phyloP scores from a whole-genome alignment of 2,113 vertebrate species.

The Anas platyrhynchos region DNA sequence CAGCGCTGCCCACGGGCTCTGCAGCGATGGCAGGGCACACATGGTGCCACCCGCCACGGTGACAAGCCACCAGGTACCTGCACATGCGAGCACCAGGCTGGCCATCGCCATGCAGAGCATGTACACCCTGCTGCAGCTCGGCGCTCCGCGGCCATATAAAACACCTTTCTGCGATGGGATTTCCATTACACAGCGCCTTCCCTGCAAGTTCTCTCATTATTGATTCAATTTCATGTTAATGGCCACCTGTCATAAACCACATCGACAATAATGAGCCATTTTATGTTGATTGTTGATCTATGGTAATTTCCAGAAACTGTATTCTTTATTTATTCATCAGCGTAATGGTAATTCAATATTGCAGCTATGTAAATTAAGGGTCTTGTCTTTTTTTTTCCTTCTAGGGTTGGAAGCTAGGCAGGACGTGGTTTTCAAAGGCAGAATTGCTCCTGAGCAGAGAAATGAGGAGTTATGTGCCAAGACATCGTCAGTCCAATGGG shows the following conservation, averaged over 20 bases:
- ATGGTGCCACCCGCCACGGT: background rate
- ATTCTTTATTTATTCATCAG: slow-evolving; percentile 49
- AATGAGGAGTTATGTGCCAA: background rate
- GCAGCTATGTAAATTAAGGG: background rate
- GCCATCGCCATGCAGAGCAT: rapidly evolving
- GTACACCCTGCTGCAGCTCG: rapidly evolving
- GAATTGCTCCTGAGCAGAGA: background rate
- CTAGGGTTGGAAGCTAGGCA: background rate
- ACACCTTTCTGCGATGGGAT: rapidly evolving
- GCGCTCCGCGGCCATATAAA: rapidly evolving
- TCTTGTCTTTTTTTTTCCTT: background rate
- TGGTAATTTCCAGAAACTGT: slow-evolving; percentile 25
- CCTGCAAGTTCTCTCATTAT: background rate
- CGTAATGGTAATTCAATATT: slow-evolving; percentile 5
- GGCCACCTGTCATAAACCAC: background rate
- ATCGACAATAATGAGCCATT: slow-evolving; percentile 19
- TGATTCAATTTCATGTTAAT: background rate
- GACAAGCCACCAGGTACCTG: background rate
- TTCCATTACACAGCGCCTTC: background rate
- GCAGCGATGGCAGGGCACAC: rapidly evolving
- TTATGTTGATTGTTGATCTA: slow-evolving; percentile 53
- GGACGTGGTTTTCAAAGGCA: background rate
- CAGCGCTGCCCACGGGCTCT: rapidly evolving
- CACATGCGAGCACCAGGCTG: no score
- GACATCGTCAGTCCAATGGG: background rate